Evolutionary conservation across 2,797 vertebrate species (phyloP).

Genomic region (Scolopax rusticola): DNA sequence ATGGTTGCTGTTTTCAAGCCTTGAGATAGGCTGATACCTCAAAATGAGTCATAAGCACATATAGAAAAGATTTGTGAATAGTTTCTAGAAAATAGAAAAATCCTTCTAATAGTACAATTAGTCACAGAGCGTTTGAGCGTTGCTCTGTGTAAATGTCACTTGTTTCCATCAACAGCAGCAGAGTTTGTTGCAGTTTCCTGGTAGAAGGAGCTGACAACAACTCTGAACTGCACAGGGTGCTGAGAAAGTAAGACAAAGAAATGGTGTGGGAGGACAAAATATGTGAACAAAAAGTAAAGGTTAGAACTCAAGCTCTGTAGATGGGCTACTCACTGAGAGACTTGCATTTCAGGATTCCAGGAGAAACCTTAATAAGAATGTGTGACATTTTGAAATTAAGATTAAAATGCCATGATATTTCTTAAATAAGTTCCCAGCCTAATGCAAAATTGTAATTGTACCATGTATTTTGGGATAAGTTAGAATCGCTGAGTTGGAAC

Average conservation of each 20-base stretch:
- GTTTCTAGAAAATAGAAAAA: not conserved
- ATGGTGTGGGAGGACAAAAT: not conserved
- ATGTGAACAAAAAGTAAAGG: not conserved
- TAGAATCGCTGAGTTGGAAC: not conserved
- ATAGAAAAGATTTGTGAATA: slow-evolving; percentile 1
- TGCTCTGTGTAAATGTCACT: not conserved
- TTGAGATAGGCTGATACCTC: not conserved
- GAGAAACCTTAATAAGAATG: not conserved
- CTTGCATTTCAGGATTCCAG: not conserved
- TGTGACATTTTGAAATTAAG: not conserved
- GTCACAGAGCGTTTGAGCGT: not conserved
- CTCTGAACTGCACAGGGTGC: fast-evolving
- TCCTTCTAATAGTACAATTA: not conserved
- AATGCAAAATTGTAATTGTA: not conserved
- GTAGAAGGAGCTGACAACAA: not conserved
- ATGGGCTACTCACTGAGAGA: not conserved
- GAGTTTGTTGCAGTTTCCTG: not conserved
- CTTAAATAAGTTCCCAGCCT: not conserved
- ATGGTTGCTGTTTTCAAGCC: not conserved
- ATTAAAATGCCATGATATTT: not conserved
- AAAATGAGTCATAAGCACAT: not conserved
- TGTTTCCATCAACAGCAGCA: not conserved
- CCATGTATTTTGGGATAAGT: not conserved
- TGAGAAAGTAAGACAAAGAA: not conserved
- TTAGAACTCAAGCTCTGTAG: not conserved